Conservation (phyloP, 35 echinoderm and acorn worm genomes). For the Apostichopus japonicus region DNA sequence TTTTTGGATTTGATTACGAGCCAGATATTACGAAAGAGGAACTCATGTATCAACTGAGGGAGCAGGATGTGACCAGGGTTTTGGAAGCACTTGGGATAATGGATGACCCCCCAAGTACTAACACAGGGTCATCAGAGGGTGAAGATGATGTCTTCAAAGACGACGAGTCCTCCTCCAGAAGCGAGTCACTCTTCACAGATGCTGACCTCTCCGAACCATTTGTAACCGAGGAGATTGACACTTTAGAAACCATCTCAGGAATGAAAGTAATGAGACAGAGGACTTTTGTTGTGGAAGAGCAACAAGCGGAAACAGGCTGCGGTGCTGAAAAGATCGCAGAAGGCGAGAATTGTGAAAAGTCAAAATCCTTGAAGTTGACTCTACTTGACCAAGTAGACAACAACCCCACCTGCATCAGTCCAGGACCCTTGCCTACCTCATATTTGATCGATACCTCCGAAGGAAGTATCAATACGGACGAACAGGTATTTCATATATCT, state of each 20-base stretch:
- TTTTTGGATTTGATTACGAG: slow-evolving; percentile 55
- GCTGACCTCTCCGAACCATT: slow-evolving; percentile 43
- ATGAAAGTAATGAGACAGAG: not conserved
- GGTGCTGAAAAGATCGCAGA: not conserved
- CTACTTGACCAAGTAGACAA: slow-evolving; percentile 13
- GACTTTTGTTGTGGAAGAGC: not conserved
- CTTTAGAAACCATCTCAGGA: not conserved
- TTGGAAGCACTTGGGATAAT: slow-evolving; percentile 48
- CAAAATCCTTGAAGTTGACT: not conserved
- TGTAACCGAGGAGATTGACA: not conserved
- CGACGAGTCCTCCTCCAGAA: slow-evolving; percentile 44
- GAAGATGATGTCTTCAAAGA: slow-evolving; percentile 61
- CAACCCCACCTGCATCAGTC: slow-evolving; percentile 42
- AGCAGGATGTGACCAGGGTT: slow-evolving; percentile 44
- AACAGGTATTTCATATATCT: slow-evolving; percentile 40
- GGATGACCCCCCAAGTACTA: slow-evolving; percentile 43
- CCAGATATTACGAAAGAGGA: slow-evolving; percentile 59
- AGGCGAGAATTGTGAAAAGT: not conserved
- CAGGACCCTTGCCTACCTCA: slow-evolving; percentile 47
- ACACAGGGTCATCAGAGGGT: slow-evolving; percentile 24
- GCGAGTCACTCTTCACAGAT: slow-evolving; percentile 50
- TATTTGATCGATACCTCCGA: slow-evolving; percentile 48
- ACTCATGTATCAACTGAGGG: slow-evolving; percentile 50
- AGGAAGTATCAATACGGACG: not conserved
- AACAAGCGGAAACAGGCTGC: not conserved